Base-by-base conservation (phyloP, 1,140 invertebrate genomes). In the Aphis craccivora region DNA sequence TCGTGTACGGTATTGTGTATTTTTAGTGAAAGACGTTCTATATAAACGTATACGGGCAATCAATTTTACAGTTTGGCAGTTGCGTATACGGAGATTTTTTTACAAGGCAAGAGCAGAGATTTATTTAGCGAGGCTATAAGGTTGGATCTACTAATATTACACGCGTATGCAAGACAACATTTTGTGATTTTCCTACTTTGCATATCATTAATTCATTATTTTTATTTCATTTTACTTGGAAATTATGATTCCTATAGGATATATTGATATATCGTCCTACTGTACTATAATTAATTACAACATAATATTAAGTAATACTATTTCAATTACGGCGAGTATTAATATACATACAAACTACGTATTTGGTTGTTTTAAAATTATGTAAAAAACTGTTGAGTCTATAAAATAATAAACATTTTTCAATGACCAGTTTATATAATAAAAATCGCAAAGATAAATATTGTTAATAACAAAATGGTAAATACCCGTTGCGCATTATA, bases 61-160 rank as follows among this genome's bases (percentile, higher is more conserved):
- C 60, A 76, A 76, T 76, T 76, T 76, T 76, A 76, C n/a, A n/a
- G 60, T 76, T 76, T n/a, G 60, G n/a, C 60, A 76, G 60, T 76
- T 18, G 60, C 60, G 60, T 76, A 76, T 20, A 76, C 14, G 14
- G 60, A 76, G 14, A 30, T 30, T 67, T 76, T 76, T 76, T n/a
- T 76, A 76, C 30, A 67, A 4, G 30, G 30, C 14, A n/a, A 76
- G n/a, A 76, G 30, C 60, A n/a, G 60, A n/a, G 60, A 76, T n/a
- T 76, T 76, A 76, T 76, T n/a, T 35, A 76, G 60, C 14, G 14
- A 76, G 5, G 5, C 60, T 2, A 14, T 76, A 18, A n/a, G 60
- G 5, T 4, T n/a, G 60, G 14, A 35, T 76, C 30, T n/a, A n/a
- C 30, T 76, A 76, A 76, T 76, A 35, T 76, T 76, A 76, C n/a